Base-by-base conservation (phyloP, 2,797 vertebrate genomes). In the Phoxinus dragarum region DNA sequence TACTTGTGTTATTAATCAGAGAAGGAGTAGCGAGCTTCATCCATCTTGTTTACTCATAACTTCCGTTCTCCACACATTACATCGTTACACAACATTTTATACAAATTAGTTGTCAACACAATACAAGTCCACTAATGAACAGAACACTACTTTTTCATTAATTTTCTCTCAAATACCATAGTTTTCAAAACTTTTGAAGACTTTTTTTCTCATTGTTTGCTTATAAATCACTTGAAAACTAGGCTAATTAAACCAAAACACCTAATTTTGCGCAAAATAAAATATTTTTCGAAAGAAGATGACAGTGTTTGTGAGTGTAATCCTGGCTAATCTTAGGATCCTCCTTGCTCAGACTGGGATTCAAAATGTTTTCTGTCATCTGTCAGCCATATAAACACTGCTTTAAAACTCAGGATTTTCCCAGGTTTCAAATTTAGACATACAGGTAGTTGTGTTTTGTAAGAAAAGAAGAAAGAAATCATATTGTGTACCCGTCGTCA, bases 241-340 rank as follows among this genome's bases (percentile, higher is more conserved):
- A 52, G 42, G 27, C 52, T 21, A 64, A 8, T 34, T 31, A 9
- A 17, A 36, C 54, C 69, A 67, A 38, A 84, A 31, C 31, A 23
- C 31, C 34, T 69, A 14, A 52, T 21, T 23, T 59, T 44, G 56
- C 5, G 38, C 38, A 72, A 31, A 44, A 14, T 21, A 3, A 79
- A 64, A 1, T 1, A 31, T 19, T 61, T 47, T 61, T 54, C 3
- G 5, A 36, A 59, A 17, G 38, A 64, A 19, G 14, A 72, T 34
- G 52, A 59, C 17, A 2, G 19, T 71, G 52, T 82, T 82, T 82
- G 80, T 34, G 6, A 66, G 56, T 47, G 21, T 67, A 83, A 52
- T 52, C 34, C 47, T 9, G 12, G 36, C 34, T 61, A 40, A 23
- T 76, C 73, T 84, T 42, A 27, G 47, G 61, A 52, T 31, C 36